phyloP scores from a whole-genome alignment of 1,140 invertebrate genomes.

The Thaumatotibia leucotreta region DNA sequence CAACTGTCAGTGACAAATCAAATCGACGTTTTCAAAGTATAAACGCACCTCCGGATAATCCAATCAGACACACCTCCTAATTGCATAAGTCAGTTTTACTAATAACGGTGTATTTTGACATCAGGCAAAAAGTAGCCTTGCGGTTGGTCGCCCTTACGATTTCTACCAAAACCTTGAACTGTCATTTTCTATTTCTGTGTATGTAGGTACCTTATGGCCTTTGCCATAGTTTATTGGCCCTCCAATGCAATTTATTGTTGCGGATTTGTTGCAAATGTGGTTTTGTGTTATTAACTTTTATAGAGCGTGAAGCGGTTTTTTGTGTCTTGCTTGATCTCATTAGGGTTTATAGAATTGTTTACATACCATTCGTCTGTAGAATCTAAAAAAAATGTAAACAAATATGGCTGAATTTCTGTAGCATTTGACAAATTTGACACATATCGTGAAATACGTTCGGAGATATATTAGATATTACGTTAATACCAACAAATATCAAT shows the following conservation, averaged over 20 bases:
- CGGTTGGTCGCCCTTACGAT: slow-evolving; percentile 57
- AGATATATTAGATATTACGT: too few species aligned
- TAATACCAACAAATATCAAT: too few species aligned
- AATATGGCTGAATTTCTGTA: too few species aligned
- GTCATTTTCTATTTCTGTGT: slow-evolving; percentile 46
- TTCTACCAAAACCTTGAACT: slow-evolving; percentile 56
- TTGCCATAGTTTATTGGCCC: neutral
- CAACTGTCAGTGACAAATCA: too few species aligned
- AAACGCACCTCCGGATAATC: slow-evolving; percentile 19
- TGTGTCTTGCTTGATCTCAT: neutral
- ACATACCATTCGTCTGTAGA: too few species aligned
- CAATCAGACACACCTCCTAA: neutral
- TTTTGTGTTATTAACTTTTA: slow-evolving; percentile 7
- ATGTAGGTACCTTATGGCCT: slow-evolving; percentile 14
- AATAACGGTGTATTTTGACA: slow-evolving; percentile 38
- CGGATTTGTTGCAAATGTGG: neutral
- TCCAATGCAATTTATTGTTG: slow-evolving; percentile 1
- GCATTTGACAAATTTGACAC: too few species aligned
- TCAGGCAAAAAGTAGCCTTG: slow-evolving; percentile 59
- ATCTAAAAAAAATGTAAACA: too few species aligned
- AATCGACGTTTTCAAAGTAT: neutral
- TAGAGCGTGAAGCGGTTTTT: slow-evolving; percentile 18
- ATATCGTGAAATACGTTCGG: too few species aligned
- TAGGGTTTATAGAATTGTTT: neutral
- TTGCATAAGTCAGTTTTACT: neutral